These are phyloP conservation scores for Strix aluco DNA, from an alignment of 2,113 vertebrate genomes.

Conservation along the genomic window DNA sequence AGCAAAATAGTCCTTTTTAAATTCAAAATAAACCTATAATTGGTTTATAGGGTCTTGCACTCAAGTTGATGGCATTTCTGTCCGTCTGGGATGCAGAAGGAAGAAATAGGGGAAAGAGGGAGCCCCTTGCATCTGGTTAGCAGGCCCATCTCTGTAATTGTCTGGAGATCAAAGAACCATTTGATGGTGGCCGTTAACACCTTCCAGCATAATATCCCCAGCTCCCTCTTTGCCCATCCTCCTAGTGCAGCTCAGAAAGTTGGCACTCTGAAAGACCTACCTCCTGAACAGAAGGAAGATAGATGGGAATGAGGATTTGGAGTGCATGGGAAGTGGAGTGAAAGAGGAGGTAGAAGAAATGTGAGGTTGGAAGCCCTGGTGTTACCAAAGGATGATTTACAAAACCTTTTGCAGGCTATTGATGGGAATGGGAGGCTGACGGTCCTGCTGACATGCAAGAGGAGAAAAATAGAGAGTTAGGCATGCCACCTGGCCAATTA, in stretches of 20 bases:
- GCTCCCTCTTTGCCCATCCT: not conserved
- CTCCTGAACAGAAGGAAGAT: not conserved
- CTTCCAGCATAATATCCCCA: not conserved
- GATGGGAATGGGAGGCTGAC: not conserved
- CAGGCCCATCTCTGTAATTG: conserved; percentile 33
- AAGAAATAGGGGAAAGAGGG: not conserved
- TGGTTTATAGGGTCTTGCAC: not conserved
- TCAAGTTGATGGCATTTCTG: not conserved
- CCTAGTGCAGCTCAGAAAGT: not conserved
- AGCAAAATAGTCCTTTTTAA: not conserved
- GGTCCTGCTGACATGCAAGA: not conserved
- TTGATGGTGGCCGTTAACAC: conserved; percentile 45
- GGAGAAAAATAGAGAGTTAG: not conserved
- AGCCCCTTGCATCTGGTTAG: conserved; percentile 57
- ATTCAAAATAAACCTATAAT: not conserved
- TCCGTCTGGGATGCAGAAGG: conserved; percentile 34
- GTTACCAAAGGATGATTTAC: not conserved
- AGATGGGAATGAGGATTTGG: not conserved
- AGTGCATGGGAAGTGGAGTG: not conserved
- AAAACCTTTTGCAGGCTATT: not conserved
- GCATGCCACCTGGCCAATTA: not conserved
- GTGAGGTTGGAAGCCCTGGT: not conserved
- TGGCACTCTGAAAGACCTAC: not conserved
- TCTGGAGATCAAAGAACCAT: conserved; percentile 49
- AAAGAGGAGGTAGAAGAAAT: not conserved